These are phyloP conservation scores for Scelioninae gen. 1 DNA, from an alignment of 2,888 invertebrate genomes.

Conservation along the genomic window DNA sequence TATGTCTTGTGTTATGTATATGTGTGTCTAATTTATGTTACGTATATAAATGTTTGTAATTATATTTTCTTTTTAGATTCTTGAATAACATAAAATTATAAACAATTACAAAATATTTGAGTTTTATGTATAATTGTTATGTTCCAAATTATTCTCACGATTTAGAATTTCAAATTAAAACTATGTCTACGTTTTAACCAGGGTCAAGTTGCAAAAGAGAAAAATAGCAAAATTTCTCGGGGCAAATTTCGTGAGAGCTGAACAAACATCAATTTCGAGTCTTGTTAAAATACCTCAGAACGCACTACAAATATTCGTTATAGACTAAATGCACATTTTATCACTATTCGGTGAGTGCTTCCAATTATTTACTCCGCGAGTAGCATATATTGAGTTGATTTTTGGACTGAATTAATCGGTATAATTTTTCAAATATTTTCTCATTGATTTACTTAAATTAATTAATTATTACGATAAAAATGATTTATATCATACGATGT, in stretches of 20 bases:
- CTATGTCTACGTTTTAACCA: neutral
- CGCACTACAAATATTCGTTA: conserved; percentile 32
- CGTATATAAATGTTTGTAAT: too few species aligned
- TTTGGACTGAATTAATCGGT: neutral
- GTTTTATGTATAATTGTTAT: too few species aligned
- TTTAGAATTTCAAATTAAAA: neutral
- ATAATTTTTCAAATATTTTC: neutral
- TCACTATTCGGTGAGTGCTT: conserved; percentile 8
- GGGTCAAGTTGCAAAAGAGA: neutral
- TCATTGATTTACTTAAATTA: conserved; percentile 14
- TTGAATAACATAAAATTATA: too few species aligned
- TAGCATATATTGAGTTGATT: neutral
- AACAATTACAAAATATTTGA: too few species aligned
- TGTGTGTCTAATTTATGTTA: too few species aligned
- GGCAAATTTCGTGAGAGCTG: conserved; percentile 17
- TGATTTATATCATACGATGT: neutral
- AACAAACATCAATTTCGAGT: conserved; percentile 33
- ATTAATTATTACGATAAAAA: conserved; percentile 24
- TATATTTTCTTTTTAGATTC: too few species aligned
- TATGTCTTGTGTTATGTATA: too few species aligned
- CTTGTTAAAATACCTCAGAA: conserved; percentile 36
- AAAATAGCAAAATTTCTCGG: conserved; percentile 32
- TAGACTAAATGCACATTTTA: conserved; percentile 10
- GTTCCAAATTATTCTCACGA: too few species aligned
- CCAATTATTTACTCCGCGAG: conserved; percentile 4